Percentiles rank a stretch among this genome's conserved stretches.
Conservation (phyloP, 2,797 vertebrate genomes). For the Semaprochilodus insignis region DNA sequence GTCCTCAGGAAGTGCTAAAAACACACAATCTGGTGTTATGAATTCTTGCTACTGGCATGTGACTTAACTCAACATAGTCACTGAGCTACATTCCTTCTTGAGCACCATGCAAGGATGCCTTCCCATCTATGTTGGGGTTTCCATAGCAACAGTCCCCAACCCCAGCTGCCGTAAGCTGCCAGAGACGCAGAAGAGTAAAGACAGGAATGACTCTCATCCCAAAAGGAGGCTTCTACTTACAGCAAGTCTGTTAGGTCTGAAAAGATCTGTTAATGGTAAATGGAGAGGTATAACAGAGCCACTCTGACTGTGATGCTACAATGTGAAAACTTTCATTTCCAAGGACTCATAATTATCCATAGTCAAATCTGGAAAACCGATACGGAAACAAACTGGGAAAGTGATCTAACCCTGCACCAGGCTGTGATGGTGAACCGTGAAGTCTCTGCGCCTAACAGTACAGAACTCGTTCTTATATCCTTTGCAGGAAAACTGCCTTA, state of each 20-base stretch:
- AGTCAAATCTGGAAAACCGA: neutral
- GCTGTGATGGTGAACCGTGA: neutral
- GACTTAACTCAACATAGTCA: slow-evolving; percentile 31
- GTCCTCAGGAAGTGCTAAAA: neutral
- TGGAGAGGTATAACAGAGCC: too few species aligned
- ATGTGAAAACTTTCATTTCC: neutral
- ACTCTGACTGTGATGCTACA: too few species aligned
- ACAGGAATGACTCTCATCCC: slow-evolving; percentile 37
- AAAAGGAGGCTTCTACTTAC: neutral
- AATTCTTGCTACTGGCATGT: neutral
- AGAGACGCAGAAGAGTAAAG: slow-evolving; percentile 52
- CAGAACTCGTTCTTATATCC: neutral
- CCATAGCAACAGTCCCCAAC: slow-evolving; percentile 80
- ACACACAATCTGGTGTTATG: neutral
- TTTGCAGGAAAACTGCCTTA: neutral
- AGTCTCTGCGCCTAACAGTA: neutral
- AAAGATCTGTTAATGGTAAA: neutral
- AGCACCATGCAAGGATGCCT: slow-evolving; percentile 73
- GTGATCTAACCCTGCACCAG: neutral
- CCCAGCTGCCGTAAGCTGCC: slow-evolving; percentile 72
- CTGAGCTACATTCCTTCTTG: slow-evolving; percentile 63
- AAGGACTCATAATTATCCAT: neutral
- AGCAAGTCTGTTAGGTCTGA: slow-evolving; percentile 7
- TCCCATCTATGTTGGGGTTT: slow-evolving; percentile 72
- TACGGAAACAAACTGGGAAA: neutral